These are phyloP conservation scores for Helleia helle DNA, from an alignment of 2,888 invertebrate species.

Conservation along the genomic window DNA sequence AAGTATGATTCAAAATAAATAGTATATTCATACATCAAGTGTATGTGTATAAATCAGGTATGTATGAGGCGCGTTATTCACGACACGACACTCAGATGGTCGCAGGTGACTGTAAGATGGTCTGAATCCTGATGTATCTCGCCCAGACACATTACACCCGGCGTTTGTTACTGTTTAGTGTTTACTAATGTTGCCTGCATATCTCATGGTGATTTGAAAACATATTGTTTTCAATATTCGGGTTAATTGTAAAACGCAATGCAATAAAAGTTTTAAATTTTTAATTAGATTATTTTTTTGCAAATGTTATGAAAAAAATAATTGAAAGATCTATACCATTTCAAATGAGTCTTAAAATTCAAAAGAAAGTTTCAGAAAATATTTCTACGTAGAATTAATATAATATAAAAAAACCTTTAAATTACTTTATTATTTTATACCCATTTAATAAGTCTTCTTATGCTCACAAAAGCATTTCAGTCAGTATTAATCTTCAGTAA, in stretches of 20 bases:
- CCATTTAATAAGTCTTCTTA: too few species aligned
- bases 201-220: too few species aligned
- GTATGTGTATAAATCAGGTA: constrained; percentile 7
- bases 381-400: not conserved
- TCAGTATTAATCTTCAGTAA: not conserved
- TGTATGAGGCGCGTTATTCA: constrained; percentile 20
- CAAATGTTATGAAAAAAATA: too few species aligned
- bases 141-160: constrained; percentile 15
- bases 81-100: constrained; percentile 21
- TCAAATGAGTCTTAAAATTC: not conserved
- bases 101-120: constrained; percentile 26
- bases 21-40: constrained; percentile 1
- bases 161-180: constrained; percentile 7
- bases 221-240: too few species aligned
- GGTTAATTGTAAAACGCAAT: too few species aligned
- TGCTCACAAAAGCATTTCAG: too few species aligned
- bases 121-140: constrained; percentile 23
- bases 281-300: too few species aligned
- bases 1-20: too few species aligned
- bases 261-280: too few species aligned
- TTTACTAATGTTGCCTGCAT: constrained; percentile 5
- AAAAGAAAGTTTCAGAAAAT: not conserved
- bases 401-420: not conserved
- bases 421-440: too few species aligned
- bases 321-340: too few species aligned